Conservation (phyloP, 2,888 invertebrate genomes). For the Penaeus monodon region DNA sequence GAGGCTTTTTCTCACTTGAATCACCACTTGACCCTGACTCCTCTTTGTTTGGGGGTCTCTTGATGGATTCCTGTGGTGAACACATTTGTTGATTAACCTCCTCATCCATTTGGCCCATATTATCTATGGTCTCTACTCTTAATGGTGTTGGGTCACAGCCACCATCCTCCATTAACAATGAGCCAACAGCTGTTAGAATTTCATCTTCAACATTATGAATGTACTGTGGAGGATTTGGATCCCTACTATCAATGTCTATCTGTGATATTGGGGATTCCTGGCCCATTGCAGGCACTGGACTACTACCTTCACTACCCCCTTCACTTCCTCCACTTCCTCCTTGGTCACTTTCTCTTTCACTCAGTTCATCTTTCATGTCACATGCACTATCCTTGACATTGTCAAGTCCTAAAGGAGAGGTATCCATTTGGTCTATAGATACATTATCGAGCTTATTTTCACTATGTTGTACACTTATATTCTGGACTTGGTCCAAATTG, state of each 20-base stretch:
- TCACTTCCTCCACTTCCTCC: conserved; percentile 13
- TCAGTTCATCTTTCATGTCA: conserved; percentile 20
- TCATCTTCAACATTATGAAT: conserved; percentile 1
- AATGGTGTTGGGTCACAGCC: conserved; percentile 1
- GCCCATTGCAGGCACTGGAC: conserved; percentile 39
- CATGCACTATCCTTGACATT: not conserved
- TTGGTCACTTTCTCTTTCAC: conserved; percentile 37
- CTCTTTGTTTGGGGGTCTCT: conserved; percentile 74
- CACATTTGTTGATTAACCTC: conserved; percentile 6
- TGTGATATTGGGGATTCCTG: conserved; percentile 27
- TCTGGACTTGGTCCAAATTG: too few species aligned
- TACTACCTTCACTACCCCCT: conserved; percentile 42
- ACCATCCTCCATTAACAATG: not conserved
- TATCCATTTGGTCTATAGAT: not conserved
- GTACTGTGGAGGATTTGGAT: conserved; percentile 19
- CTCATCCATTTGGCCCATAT: conserved; percentile 12
- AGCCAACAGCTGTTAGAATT: not conserved
- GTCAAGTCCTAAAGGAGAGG: conserved; percentile 1
- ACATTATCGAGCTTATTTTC: not conserved
- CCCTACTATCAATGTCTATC: conserved; percentile 16
- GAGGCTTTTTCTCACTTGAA: conserved; percentile 51
- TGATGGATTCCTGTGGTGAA: conserved; percentile 24
- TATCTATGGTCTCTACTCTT: not conserved
- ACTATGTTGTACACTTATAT: not conserved
- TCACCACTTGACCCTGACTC: conserved; percentile 68